Base-by-base conservation (phyloP, 1,140 invertebrate genomes). In the Leptestheria dahalacensis region DNA sequence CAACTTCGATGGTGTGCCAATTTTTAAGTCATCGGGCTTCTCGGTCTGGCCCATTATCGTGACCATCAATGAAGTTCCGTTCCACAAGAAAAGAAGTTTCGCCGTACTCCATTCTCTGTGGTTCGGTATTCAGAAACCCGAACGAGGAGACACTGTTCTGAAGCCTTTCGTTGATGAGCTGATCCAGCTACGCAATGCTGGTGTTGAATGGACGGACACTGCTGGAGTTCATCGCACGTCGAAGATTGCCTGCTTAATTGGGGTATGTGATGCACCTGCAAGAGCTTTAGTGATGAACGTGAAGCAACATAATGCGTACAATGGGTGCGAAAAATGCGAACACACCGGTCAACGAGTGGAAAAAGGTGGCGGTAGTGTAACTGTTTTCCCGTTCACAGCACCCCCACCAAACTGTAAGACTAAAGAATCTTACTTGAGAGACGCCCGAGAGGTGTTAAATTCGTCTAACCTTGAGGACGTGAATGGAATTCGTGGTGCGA, bases 1-100 rank as follows among this genome's bases (percentile, higher is more conserved):
- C 15, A 41, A 41, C 15, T 9, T 15, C 15, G 69, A 72, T 55
- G 69, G 68, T 1, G 61, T 70, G 26, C 66, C 68, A 3, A 63
- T 70, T 12, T 70, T 70, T 41, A 67, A 69, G 60, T 71, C 68
- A 0, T 69, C 68, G 12, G 62, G 65, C 62, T 61, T 65, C 21
- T 65, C 64, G 52, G 59, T 68, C 47, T 72, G 69, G 68, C 68
- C 69, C 26, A 57, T 72, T 12, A 65, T 68, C 41, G 51, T 66
- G 2, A 59, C 63, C 47, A 63, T 72, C 2, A 71, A 70, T 61
- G 68, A 72, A 62, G 58, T 71, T 28, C 60, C 64, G 2, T 68
- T 63, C 56, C 26, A 62, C 51, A 55, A 64, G 29, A 55, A 60
- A 15, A 48, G 11, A 20, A 33, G 57, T 4, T 60, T 57, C 41